A percentile compares a stretch with the other conserved stretches of the same genome.
Evolutionary conservation across 2,797 vertebrate species (phyloP).

Genomic region (Threskiornis aethiopicus): DNA sequence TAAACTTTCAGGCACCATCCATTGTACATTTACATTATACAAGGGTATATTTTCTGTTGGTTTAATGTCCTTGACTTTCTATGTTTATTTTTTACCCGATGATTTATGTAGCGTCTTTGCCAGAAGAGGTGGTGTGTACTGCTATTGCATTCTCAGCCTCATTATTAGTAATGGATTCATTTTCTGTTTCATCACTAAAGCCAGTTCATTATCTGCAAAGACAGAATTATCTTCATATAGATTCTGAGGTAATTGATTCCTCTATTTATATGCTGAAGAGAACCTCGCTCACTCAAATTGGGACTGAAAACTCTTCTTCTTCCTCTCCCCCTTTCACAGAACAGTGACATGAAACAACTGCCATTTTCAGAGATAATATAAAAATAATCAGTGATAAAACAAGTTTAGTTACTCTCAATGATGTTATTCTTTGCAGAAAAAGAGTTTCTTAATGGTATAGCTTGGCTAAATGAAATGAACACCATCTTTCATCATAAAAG

Average conservation of each 20-base stretch:
- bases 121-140: slow-evolving; percentile 17
- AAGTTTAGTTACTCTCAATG: background rate
- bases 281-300: background rate
- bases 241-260: slow-evolving; percentile 58
- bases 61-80: slow-evolving; percentile 25
- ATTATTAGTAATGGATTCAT: slow-evolving; percentile 65
- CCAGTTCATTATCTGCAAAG: slow-evolving; percentile 57
- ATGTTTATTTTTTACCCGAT: slow-evolving; percentile 41
- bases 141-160: slow-evolving; percentile 27
- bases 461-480: background rate
- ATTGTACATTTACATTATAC: background rate
- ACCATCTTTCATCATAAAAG: background rate
- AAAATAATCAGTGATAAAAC: background rate
- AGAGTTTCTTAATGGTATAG: background rate
- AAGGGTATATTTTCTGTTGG: background rate
- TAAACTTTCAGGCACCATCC: background rate
- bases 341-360: background rate
- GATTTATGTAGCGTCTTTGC: slow-evolving; percentile 4
- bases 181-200: slow-evolving; percentile 57
- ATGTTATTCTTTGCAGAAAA: background rate
- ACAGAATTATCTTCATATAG: slow-evolving; percentile 49
- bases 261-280: slow-evolving; percentile 39
- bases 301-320: background rate
- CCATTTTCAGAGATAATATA: background rate
- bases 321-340: background rate